Conservation (phyloP, 2,888 invertebrate genomes). For the Clivina fossor region DNA sequence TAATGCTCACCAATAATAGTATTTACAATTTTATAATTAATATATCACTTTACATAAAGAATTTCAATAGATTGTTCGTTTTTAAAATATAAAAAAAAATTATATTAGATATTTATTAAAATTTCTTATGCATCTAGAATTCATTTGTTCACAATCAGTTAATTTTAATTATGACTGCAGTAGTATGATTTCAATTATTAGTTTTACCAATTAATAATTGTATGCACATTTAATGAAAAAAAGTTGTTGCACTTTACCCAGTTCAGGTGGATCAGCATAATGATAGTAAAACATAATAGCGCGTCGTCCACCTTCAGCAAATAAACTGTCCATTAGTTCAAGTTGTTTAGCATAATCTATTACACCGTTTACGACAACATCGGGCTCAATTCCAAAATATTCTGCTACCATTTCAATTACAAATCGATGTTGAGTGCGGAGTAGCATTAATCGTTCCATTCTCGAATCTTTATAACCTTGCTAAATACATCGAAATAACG, state of each 20-base stretch:
- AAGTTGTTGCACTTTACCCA: constrained; percentile 65
- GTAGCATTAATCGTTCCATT: constrained; percentile 50
- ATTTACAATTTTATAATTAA: too few relatives aligned
- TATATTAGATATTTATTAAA: too few relatives aligned
- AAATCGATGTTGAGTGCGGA: constrained; percentile 63
- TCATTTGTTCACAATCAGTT: too few relatives aligned
- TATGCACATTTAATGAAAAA: constrained; percentile 23
- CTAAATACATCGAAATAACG: constrained; percentile 49
- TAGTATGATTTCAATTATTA: too few relatives aligned
- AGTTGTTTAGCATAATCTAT: constrained; percentile 67
- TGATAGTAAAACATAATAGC: constrained; percentile 70
- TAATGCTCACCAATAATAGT: too few relatives aligned
- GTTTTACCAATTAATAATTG: too few relatives aligned
- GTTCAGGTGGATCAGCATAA: constrained; percentile 63
- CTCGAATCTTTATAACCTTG: constrained; percentile 65
- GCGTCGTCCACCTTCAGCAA: constrained; percentile 62
- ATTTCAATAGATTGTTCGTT: too few relatives aligned
- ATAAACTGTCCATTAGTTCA: constrained; percentile 63
- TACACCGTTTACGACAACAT: constrained; percentile 68
- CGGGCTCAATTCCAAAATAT: constrained; percentile 57
- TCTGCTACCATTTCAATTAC: constrained; percentile 67
- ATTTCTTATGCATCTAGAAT: too few relatives aligned
- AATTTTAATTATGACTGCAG: too few relatives aligned
- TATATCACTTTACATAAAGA: too few relatives aligned
- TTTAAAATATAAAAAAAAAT: too few relatives aligned